Conservation (phyloP, 2,888 invertebrate species). For the Himalopsyche tibetana region DNA sequence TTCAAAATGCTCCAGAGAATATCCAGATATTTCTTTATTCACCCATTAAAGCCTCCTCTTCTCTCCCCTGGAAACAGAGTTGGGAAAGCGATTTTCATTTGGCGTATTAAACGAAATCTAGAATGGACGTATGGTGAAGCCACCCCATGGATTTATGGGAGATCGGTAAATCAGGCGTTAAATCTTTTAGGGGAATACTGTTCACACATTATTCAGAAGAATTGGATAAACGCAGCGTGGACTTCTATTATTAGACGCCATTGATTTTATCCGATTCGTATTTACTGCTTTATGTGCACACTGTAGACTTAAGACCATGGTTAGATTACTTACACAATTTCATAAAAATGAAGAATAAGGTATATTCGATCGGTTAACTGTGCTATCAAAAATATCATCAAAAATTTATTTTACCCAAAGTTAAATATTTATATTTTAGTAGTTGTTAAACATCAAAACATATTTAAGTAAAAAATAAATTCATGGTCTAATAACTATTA, state of each 20-base stretch:
- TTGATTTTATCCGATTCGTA: slow-evolving; percentile 23
- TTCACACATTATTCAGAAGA: slow-evolving; percentile 31
- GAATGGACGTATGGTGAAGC: slow-evolving; percentile 30
- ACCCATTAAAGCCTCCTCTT: not conserved
- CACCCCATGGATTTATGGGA: not conserved
- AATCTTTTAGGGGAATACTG: slow-evolving; percentile 26
- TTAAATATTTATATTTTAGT: too few relatives aligned
- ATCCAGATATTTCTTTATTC: not conserved
- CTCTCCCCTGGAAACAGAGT: not conserved
- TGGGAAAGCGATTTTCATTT: not conserved
- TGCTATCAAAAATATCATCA: too few relatives aligned
- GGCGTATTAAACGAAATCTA: slow-evolving; percentile 2
- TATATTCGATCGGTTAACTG: too few relatives aligned
- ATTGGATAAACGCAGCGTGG: slow-evolving; percentile 1
- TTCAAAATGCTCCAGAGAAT: not conserved
- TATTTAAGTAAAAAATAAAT: too few relatives aligned
- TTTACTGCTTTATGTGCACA: not conserved
- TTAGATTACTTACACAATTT: too few relatives aligned
- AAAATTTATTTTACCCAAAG: too few relatives aligned
- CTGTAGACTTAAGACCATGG: not conserved
- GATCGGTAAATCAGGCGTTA: not conserved
- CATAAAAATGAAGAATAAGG: too few relatives aligned
- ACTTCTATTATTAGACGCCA: slow-evolving; percentile 17
- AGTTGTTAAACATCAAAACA: too few relatives aligned
- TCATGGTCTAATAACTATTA: too few relatives aligned